Percentiles rank a stretch among this genome's conserved stretches.
Conservation (phyloP, 2,797 vertebrate genomes). For the Poeciliopsis infans region DNA sequence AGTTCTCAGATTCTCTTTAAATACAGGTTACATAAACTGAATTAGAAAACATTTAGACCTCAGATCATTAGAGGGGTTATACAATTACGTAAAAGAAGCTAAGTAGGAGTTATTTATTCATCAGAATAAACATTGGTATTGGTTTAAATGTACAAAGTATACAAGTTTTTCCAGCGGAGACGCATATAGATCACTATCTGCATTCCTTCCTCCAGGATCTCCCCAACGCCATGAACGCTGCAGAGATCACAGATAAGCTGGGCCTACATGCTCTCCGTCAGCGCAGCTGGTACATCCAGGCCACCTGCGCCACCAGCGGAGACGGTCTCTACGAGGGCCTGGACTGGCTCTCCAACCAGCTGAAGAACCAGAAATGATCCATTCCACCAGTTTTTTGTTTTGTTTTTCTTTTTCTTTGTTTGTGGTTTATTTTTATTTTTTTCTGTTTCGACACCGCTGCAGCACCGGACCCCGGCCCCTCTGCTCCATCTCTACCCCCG, state of each 20-base stretch:
- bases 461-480: conserved; percentile 77
- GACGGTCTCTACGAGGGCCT: conserved; percentile 87
- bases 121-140: neutral
- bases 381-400: conserved; percentile 74
- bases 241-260: conserved; percentile 89
- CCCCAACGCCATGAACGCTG: conserved; percentile 88
- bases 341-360: conserved; percentile 89
- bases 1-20: neutral
- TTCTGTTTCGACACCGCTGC: conserved; percentile 76
- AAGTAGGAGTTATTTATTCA: neutral
- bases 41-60: neutral
- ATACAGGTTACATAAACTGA: neutral
- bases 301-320: conserved; percentile 87
- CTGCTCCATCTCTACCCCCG: conserved; percentile 51
- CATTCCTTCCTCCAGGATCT: conserved; percentile 75
- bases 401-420: conserved; percentile 62
- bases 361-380: conserved; percentile 88
- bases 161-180: neutral
- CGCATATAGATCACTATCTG: neutral
- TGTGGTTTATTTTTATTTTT: conserved; percentile 26
- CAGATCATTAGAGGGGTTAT: neutral
- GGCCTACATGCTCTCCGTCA: conserved; percentile 84
- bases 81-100: neutral
- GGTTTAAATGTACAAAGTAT: neutral
- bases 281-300: conserved; percentile 89